phyloP scores from a whole-genome alignment of 1,140 invertebrate species.

The Marisa cornuarietis region DNA sequence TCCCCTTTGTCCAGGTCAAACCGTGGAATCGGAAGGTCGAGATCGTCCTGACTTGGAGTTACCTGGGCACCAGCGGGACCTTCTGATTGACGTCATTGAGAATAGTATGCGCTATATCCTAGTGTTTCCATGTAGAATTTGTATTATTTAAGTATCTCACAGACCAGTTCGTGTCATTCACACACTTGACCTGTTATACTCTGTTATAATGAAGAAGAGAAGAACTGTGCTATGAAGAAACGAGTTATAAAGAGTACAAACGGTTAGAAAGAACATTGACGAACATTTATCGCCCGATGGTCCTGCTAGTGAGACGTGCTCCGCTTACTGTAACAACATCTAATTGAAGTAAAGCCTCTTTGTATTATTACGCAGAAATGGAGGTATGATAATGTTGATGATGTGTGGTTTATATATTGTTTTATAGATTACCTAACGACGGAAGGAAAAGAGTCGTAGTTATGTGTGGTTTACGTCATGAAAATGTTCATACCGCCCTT shows the following conservation, averaged over 20 bases:
- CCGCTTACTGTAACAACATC: too few species aligned
- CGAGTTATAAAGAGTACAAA: not conserved
- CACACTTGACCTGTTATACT: not conserved
- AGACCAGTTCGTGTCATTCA: not conserved
- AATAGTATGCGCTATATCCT: not conserved
- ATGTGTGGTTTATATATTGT: too few species aligned
- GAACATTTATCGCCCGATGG: too few species aligned
- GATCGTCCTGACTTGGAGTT: constrained; percentile 46
- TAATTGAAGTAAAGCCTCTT: too few species aligned
- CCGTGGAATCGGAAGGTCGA: constrained; percentile 45
- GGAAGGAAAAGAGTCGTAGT: too few species aligned
- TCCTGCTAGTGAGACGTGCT: too few species aligned
- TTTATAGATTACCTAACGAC: too few species aligned
- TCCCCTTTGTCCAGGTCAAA: constrained; percentile 32
- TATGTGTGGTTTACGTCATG: too few species aligned
- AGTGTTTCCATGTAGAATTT: not conserved
- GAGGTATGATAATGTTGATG: too few species aligned
- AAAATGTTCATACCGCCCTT: too few species aligned
- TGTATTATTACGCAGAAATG: too few species aligned
- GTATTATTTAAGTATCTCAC: not conserved
- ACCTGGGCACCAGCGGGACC: constrained; percentile 41
- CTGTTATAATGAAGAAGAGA: not conserved
- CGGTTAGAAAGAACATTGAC: not conserved
- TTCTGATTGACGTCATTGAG: constrained; percentile 38
- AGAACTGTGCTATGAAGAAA: not conserved